Percentiles rank a stretch among this genome's conserved stretches.
phyloP scores from a whole-genome alignment of 2,797 vertebrate genomes.

The Okamejei kenojei region DNA sequence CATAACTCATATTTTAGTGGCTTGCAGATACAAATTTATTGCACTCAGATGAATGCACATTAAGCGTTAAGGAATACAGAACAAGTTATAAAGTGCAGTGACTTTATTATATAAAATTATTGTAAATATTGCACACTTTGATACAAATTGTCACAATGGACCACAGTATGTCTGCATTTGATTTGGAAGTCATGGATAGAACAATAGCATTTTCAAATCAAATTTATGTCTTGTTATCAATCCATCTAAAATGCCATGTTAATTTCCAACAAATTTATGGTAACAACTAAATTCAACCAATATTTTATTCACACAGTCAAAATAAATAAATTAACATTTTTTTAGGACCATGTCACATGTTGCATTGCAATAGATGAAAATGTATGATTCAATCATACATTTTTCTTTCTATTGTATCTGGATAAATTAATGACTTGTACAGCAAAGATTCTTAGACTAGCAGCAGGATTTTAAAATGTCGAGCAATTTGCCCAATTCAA shows the following conservation, averaged over 20 bases:
- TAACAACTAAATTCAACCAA: neutral
- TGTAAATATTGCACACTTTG: constrained; percentile 1
- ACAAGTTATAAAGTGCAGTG: neutral
- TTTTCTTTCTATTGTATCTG: too few species aligned
- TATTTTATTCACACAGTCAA: neutral
- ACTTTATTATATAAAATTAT: constrained; percentile 23
- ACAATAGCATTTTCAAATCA: neutral
- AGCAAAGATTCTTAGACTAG: neutral
- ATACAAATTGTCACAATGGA: neutral
- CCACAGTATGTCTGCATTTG: neutral
- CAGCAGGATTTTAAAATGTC: neutral
- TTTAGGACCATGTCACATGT: too few species aligned
- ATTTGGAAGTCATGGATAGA: neutral
- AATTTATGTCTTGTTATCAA: neutral
- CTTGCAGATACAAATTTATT: neutral
- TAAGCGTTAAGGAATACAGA: neutral
- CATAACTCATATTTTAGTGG: neutral
- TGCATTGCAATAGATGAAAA: too few species aligned
- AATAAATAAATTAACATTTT: neutral
- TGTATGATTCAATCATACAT: too few species aligned
- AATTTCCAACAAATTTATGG: neutral
- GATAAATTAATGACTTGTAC: neutral
- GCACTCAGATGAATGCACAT: neutral
- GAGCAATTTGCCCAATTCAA: neutral
- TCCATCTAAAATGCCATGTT: neutral